These are phyloP conservation scores for Plectrocnemia conspersa DNA, from an alignment of 1,140 invertebrate species.

Conservation along the genomic window DNA sequence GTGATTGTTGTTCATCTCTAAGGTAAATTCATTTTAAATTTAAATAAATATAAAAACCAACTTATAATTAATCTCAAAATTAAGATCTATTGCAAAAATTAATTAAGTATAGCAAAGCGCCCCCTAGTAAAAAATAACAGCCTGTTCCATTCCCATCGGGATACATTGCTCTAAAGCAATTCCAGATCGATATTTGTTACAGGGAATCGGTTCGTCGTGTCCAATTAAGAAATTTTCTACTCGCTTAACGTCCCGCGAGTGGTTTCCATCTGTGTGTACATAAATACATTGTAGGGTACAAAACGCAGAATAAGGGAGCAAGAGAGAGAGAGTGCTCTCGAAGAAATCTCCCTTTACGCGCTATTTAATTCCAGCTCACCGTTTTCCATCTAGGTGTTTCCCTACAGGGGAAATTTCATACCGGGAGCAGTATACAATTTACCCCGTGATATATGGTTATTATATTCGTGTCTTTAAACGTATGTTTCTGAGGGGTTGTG, in stretches of 20 bases:
- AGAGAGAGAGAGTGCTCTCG: neutral
- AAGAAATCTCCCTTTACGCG: conserved; percentile 6
- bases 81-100: too few species aligned
- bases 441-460: conserved; percentile 5
- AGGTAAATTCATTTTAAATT: too few species aligned
- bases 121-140: too few species aligned
- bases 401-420: neutral
- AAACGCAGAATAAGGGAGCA: conserved; percentile 1
- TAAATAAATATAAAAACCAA: too few species aligned
- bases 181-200: too few species aligned
- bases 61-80: too few species aligned
- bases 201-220: too few species aligned
- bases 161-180: too few species aligned
- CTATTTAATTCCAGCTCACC: conserved; percentile 15
- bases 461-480: conserved; percentile 11
- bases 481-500: conserved; percentile 4
- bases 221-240: conserved; percentile 1
- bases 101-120: too few species aligned
- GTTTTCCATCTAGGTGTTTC: conserved; percentile 10
- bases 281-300: too few species aligned
- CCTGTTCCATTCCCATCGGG: too few species aligned
- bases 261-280: neutral
- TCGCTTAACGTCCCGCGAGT: conserved; percentile 4
- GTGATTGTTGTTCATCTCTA: too few species aligned
- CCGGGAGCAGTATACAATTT: conserved; percentile 1